Evolutionary conservation across 2,113 vertebrate genomes (phyloP).

Genomic region (Phoxinus phoxinus): DNA sequence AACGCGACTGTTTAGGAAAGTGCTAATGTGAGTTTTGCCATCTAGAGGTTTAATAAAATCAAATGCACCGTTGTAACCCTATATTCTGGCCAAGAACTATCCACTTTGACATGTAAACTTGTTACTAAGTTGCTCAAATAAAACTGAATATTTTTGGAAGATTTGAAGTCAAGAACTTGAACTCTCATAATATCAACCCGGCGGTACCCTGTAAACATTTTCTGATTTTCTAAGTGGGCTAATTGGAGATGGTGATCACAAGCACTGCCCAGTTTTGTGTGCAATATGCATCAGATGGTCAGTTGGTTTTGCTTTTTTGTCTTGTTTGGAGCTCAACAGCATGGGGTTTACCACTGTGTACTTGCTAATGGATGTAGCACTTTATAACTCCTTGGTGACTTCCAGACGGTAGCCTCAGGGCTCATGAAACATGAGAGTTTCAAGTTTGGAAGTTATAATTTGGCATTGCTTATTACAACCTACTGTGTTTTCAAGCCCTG

Average conservation of each 20-base stretch:
- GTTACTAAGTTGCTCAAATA: not conserved
- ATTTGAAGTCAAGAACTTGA: not conserved
- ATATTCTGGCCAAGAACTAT: not conserved
- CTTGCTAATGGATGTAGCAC: conserved; percentile 23
- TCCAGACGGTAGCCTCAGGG: not conserved
- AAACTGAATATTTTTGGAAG: not conserved
- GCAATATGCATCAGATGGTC: not conserved
- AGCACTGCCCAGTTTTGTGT: not conserved
- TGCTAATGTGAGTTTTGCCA: not conserved
- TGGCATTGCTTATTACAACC: conserved; percentile 2
- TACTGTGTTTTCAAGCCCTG: not conserved
- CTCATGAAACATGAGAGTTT: not conserved
- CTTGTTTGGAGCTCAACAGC: not conserved
- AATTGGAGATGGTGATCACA: not conserved
- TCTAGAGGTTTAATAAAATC: not conserved
- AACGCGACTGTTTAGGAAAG: not conserved
- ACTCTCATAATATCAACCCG: not conserved
- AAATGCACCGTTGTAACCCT: not conserved
- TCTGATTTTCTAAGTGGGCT: not conserved
- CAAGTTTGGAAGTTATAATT: not conserved
- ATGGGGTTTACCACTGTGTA: not conserved
- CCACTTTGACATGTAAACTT: not conserved
- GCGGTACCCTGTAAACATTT: not conserved
- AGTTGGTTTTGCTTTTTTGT: not conserved
- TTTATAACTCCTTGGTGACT: conserved; percentile 9